A percentile compares a stretch with the other conserved stretches of the same genome.
phyloP scores from a whole-genome alignment of 2,888 invertebrate genomes.

The Hydriomena furcata region DNA sequence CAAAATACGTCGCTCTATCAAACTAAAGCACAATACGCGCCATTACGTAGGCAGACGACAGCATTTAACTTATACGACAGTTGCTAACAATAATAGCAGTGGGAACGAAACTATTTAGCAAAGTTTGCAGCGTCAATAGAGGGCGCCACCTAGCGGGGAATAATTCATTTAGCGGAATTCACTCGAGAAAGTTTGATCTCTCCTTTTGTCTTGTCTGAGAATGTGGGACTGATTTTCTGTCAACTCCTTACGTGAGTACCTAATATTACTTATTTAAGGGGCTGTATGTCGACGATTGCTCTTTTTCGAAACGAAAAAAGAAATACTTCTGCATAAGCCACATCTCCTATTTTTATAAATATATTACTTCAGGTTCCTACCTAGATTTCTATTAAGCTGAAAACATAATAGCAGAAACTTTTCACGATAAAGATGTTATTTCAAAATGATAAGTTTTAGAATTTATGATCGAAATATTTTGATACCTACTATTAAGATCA shows the following conservation, averaged over 20 bases:
- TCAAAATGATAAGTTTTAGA: too few species aligned
- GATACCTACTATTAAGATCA: too few species aligned
- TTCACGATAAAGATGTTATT: too few species aligned
- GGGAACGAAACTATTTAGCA: conserved; percentile 80
- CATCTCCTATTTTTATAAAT: too few species aligned
- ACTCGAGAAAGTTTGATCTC: conserved; percentile 54
- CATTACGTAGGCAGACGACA: conserved; percentile 58
- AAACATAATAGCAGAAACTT: too few species aligned
- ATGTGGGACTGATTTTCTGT: conserved; percentile 12
- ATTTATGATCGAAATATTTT: too few species aligned
- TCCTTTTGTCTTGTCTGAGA: conserved; percentile 6
- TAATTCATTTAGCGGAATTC: conserved; percentile 80
- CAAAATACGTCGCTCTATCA: background rate
- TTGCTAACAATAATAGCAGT: conserved; percentile 75
- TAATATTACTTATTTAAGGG: too few species aligned
- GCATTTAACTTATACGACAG: conserved; percentile 71
- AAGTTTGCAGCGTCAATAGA: conserved; percentile 78
- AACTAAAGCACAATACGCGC: conserved; percentile 18
- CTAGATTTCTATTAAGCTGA: too few species aligned
- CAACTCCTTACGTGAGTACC: background rate
- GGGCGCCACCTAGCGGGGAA: conserved; percentile 67
- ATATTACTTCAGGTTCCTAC: too few species aligned
- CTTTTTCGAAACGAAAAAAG: too few species aligned
- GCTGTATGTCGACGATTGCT: too few species aligned
- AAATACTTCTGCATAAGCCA: too few species aligned